A percentile compares a stretch with the other conserved stretches of the same genome.
phyloP scores from a whole-genome alignment of 2,113 vertebrate genomes.

The Mastomys natalensis region DNA sequence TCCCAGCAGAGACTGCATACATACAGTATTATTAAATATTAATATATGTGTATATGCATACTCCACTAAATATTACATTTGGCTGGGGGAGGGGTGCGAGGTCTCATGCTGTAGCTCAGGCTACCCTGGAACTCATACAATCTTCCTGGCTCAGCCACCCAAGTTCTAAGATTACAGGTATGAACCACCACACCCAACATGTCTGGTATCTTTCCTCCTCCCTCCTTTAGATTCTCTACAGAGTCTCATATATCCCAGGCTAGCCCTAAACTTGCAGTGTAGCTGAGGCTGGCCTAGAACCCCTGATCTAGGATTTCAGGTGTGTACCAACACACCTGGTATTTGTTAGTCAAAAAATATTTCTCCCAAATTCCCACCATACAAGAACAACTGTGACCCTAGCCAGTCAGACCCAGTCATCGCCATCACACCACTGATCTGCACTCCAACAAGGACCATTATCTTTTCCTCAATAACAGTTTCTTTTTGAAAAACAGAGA shows the following conservation, averaged over 20 bases:
- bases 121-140: neutral
- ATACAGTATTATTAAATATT: neutral
- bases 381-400: neutral
- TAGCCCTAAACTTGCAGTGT: neutral
- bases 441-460: neutral
- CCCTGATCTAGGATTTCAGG: neutral
- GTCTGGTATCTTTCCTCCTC: neutral
- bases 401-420: neutral
- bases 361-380: neutral
- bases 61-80: neutral
- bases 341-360: neutral
- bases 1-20: neutral
- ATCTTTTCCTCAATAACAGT: neutral
- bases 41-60: neutral
- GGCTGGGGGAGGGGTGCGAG: no score
- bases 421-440: neutral
- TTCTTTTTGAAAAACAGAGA: slow-evolving; percentile 23
- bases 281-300: neutral
- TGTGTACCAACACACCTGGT: neutral
- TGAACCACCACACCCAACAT: neutral
- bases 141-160: neutral
- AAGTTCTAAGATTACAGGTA: neutral
- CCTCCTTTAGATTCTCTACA: neutral
- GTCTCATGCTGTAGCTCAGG: neutral
- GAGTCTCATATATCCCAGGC: neutral